phyloP scores from a whole-genome alignment of 2,113 vertebrate genomes.

The Typhlomys cinereus region DNA sequence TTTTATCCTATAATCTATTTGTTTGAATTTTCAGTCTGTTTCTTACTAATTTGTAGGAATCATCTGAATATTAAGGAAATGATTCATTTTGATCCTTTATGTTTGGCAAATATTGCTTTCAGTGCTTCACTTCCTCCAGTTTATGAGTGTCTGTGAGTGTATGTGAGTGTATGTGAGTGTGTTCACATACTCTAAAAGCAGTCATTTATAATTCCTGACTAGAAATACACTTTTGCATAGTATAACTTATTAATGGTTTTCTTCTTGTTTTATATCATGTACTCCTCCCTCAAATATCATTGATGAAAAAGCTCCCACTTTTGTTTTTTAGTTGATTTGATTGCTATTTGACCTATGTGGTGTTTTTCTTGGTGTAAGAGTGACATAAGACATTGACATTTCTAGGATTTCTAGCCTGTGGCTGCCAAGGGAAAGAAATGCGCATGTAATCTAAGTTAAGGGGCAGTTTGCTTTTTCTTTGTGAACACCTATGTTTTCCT shows the following conservation, averaged over 20 bases:
- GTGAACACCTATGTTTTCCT: not conserved
- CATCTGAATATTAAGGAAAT: not conserved
- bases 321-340: slow-evolving; percentile 1
- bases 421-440: not conserved
- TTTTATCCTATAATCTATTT: not conserved
- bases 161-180: not conserved
- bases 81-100: not conserved
- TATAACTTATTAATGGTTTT: not conserved
- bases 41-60: not conserved
- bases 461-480: not conserved
- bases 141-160: not conserved
- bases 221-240: not conserved
- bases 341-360: not conserved
- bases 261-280: not conserved
- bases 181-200: not conserved
- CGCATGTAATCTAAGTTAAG: not conserved
- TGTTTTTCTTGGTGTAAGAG: not conserved
- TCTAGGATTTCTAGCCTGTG: not conserved
- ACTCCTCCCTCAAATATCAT: not conserved
- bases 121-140: not conserved
- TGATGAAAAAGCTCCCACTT: not conserved
- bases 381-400: not conserved
- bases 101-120: not conserved
- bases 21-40: slow-evolving; percentile 12
- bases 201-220: not conserved